These are phyloP conservation scores for Acanthurus tractus DNA, from an alignment of 2,797 vertebrate genomes.

Conservation along the genomic window DNA sequence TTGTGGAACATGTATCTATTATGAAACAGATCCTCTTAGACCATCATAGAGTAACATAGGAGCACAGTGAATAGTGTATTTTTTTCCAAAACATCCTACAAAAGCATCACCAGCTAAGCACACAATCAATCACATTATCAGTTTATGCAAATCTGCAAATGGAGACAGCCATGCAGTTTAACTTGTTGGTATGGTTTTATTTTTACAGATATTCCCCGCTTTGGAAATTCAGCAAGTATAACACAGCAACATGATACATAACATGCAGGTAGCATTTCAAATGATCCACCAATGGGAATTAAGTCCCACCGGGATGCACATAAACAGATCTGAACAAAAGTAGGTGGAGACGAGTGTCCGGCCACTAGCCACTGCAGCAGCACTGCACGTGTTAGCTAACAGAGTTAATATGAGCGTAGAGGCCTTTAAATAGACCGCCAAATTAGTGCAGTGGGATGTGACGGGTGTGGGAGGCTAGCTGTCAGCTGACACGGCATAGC, in stretches of 20 bases:
- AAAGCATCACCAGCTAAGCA: constrained; percentile 20
- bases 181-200: neutral
- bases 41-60: neutral
- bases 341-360: constrained; percentile 10
- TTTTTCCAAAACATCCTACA: constrained; percentile 9
- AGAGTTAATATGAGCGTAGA: constrained; percentile 40
- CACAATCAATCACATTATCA: neutral
- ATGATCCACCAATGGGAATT: constrained; percentile 24
- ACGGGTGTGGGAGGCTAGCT: constrained; percentile 24
- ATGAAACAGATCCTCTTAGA: constrained; percentile 12
- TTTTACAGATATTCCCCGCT: constrained; percentile 9
- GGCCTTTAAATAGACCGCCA: constrained; percentile 62
- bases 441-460: constrained; percentile 33
- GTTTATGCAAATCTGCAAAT: constrained; percentile 29
- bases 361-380: constrained; percentile 21
- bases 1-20: constrained; percentile 18
- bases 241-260: constrained; percentile 16
- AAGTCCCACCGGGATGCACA: constrained; percentile 4
- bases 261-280: constrained; percentile 35
- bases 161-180: constrained; percentile 20
- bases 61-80: constrained; percentile 3
- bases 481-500: constrained; percentile 56
- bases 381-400: constrained; percentile 35
- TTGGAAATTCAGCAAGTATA: constrained; percentile 19
- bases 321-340: constrained; percentile 49